Evolutionary conservation across 2,797 vertebrate species (phyloP).

Genomic region (Poecilia wingei): DNA sequence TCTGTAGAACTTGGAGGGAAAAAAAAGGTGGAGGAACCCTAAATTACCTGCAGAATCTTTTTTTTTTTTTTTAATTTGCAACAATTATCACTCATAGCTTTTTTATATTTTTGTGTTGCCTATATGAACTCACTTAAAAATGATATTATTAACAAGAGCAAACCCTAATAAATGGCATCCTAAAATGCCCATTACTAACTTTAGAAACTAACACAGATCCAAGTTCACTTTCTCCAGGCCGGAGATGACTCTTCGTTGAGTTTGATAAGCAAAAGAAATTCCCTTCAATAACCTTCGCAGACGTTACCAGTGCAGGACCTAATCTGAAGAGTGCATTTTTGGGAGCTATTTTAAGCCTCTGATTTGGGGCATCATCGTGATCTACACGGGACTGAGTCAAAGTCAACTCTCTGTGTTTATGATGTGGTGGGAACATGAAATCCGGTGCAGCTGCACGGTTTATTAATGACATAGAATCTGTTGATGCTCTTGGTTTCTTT

Average conservation of each 20-base stretch:
- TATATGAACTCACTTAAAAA: background rate
- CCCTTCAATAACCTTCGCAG: background rate
- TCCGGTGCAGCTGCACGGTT: conserved; percentile 9
- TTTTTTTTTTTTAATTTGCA: background rate
- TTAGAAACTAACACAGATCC: background rate
- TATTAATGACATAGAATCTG: background rate
- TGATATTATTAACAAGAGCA: background rate
- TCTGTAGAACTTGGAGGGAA: background rate
- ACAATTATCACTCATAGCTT: background rate
- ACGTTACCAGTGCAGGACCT: background rate
- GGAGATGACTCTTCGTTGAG: background rate
- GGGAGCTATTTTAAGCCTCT: conserved; percentile 1
- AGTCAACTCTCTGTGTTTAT: conserved; percentile 5
- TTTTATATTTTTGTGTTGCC: background rate
- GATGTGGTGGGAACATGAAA: background rate
- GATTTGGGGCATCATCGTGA: conserved; percentile 9
- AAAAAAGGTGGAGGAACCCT: background rate
- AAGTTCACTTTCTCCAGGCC: background rate
- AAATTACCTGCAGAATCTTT: background rate
- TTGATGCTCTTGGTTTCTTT: background rate
- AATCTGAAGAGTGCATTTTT: conserved; percentile 12
- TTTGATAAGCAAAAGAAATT: background rate
- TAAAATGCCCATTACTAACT: background rate
- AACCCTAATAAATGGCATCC: background rate
- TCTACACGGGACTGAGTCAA: conserved; percentile 9